Evolutionary conservation across 1,140 invertebrate species (phyloP).

Genomic region (Tetramorium simillimum): DNA sequence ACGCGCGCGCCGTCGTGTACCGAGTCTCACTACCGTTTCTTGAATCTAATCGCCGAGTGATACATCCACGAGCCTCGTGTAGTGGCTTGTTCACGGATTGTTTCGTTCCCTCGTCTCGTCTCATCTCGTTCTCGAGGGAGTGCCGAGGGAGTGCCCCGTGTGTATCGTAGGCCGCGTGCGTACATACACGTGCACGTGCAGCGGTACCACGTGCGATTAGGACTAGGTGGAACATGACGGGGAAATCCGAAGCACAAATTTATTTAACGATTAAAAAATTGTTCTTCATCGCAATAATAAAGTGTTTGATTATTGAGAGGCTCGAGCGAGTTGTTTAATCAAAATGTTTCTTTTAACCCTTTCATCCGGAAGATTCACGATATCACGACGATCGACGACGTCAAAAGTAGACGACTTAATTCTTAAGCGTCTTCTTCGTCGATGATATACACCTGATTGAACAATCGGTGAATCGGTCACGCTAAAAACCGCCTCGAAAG

Average conservation of each 20-base stretch:
- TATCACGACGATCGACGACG: no score
- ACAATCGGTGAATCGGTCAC: not conserved
- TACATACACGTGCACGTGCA: slow-evolving; percentile 8
- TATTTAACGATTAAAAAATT: not conserved
- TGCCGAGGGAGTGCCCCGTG: slow-evolving; percentile 35
- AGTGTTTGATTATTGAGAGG: no score
- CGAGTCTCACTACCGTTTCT: slow-evolving; percentile 62
- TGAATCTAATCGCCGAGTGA: slow-evolving; percentile 69
- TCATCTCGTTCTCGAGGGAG: slow-evolving; percentile 41
- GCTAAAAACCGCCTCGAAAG: not conserved
- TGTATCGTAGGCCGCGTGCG: slow-evolving; percentile 41
- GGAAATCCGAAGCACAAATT: not conserved
- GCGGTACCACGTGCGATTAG: slow-evolving; percentile 38
- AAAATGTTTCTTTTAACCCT: not conserved
- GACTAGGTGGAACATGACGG: not conserved
- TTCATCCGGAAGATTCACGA: no score
- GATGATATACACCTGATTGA: not conserved
- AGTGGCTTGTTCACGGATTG: slow-evolving; percentile 73
- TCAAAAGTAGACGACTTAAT: slow-evolving; percentile 4
- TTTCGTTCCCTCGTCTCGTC: slow-evolving; percentile 58
- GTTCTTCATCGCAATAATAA: not conserved
- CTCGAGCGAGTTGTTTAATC: not conserved
- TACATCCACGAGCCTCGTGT: slow-evolving; percentile 71
- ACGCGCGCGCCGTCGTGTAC: slow-evolving; percentile 27
- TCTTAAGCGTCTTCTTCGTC: not conserved